Percentiles rank a stretch among this genome's conserved stretches.
These are phyloP conservation scores for Misgurnus anguillicaudatus DNA, from an alignment of 2,113 vertebrate species.

Conservation along the genomic window DNA sequence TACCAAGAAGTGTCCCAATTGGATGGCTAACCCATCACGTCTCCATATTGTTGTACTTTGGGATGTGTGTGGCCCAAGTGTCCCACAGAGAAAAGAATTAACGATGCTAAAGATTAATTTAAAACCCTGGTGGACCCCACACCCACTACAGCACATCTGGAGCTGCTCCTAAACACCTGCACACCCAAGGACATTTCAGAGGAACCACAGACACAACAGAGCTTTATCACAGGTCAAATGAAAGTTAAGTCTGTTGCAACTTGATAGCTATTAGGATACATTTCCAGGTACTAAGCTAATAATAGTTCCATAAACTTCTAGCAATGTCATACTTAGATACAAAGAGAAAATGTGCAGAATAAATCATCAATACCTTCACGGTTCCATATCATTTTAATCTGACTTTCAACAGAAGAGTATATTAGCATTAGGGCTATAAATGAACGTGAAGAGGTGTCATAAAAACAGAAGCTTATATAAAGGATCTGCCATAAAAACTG, in stretches of 20 bases:
- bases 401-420: neutral
- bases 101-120: conserved; percentile 51
- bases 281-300: neutral
- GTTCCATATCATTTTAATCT: neutral
- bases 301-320: neutral
- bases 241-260: neutral
- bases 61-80: conserved; percentile 47
- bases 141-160: conserved; percentile 49
- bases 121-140: conserved; percentile 45
- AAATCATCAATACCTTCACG: neutral
- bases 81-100: conserved; percentile 52
- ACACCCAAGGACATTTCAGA: conserved; percentile 44
- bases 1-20: conserved; percentile 46
- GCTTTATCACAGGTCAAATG: neutral
- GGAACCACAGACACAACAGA: neutral
- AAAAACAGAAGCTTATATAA: conserved; percentile 42
- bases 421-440: conserved; percentile 13
- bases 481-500: conserved; percentile 40
- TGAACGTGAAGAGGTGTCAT: conserved; percentile 32
- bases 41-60: conserved; percentile 29
- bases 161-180: conserved; percentile 46
- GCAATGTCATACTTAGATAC: neutral
- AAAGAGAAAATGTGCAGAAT: neutral
- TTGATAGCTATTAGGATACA: neutral
- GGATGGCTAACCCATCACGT: conserved; percentile 41